phyloP scores from a whole-genome alignment of 2,888 invertebrate species.

The Tetheella fluctuosa region DNA sequence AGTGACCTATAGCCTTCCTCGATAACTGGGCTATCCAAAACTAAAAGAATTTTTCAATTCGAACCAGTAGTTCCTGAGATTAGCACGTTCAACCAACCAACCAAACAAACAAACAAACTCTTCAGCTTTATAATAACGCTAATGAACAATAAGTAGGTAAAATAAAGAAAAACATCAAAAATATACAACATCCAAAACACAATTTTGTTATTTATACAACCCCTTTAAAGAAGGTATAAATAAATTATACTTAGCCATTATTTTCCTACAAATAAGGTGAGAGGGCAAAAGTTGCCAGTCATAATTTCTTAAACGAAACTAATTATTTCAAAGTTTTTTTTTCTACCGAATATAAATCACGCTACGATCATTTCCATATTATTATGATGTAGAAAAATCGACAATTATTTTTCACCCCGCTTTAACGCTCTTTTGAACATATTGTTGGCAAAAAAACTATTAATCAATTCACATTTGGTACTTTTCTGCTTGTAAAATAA shows the following conservation, averaged over 20 bases:
- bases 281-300: slow-evolving; percentile 1
- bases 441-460: slow-evolving; percentile 13
- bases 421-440: not conserved
- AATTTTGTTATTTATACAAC: not conserved
- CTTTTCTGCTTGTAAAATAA: not conserved
- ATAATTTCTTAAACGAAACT: not conserved
- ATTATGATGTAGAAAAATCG: not conserved
- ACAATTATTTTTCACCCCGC: not conserved
- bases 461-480: not conserved
- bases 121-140: too few relatives aligned
- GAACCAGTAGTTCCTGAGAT: too few relatives aligned
- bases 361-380: slow-evolving; percentile 16
- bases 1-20: too few relatives aligned
- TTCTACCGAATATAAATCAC: slow-evolving; percentile 17
- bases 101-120: too few relatives aligned
- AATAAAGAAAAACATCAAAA: too few relatives aligned
- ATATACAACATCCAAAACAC: too few relatives aligned
- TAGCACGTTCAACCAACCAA: too few relatives aligned
- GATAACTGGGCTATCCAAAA: too few relatives aligned
- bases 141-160: too few relatives aligned
- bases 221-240: not conserved
- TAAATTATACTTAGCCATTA: not conserved
- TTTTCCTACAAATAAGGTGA: not conserved
- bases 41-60: too few relatives aligned
- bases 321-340: slow-evolving; percentile 2